phyloP scores from a whole-genome alignment of 2,888 invertebrate genomes.

The Lathronympha strigana region DNA sequence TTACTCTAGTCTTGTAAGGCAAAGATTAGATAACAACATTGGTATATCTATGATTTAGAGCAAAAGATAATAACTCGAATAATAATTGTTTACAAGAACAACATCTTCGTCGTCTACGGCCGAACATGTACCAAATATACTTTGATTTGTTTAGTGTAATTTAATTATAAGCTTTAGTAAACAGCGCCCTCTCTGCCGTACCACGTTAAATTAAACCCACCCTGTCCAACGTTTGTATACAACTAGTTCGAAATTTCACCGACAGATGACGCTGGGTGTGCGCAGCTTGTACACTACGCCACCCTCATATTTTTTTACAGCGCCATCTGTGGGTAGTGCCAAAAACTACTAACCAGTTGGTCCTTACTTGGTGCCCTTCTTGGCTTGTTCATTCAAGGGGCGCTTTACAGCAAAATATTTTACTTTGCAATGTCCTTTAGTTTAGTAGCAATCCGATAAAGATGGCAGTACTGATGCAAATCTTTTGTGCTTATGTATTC shows the following conservation, averaged over 20 bases:
- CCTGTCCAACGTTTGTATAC: not conserved
- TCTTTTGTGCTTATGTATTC: no score
- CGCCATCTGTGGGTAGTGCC: conserved; percentile 29
- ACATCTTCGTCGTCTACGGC: no score
- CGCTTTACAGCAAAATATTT: not conserved
- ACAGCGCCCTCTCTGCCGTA: conserved; percentile 2
- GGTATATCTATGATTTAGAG: no score
- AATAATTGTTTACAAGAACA: no score
- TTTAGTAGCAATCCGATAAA: not conserved
- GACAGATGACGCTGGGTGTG: conserved; percentile 14
- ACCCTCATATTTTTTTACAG: conserved; percentile 17
- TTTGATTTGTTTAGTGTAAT: no score
- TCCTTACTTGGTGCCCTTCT: not conserved
- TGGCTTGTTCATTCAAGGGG: not conserved
- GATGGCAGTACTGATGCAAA: conserved; percentile 16
- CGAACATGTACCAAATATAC: no score
- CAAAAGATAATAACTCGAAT: no score
- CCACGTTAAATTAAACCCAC: not conserved
- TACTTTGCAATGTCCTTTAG: not conserved
- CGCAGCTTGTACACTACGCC: not conserved
- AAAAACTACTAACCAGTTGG: not conserved
- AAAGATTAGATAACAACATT: no score
- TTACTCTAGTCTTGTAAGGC: no score
- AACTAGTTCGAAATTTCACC: not conserved
- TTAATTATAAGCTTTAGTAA: no score